Evolutionary conservation across 2,797 vertebrate genomes (phyloP).

Genomic region (Rhadinocentrus ornatus): DNA sequence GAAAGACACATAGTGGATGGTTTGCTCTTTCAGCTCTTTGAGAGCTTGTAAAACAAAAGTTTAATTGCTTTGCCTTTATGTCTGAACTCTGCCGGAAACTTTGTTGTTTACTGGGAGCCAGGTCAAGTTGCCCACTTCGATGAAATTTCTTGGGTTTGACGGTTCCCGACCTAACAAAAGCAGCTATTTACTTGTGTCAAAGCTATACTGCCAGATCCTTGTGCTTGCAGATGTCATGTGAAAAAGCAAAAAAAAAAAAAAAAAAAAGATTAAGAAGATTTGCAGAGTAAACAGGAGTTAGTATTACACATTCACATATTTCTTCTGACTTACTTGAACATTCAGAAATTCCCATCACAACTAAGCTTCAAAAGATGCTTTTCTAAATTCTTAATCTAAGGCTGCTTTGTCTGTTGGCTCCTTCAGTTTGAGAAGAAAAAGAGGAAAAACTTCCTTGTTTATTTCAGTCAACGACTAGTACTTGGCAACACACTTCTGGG

Average conservation of each 20-base stretch:
- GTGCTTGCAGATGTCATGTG: slow-evolving; percentile 5
- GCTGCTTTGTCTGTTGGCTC: slow-evolving; percentile 11
- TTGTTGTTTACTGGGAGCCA: slow-evolving; percentile 16
- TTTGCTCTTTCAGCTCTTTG: slow-evolving; percentile 50
- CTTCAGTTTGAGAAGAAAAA: slow-evolving; percentile 30
- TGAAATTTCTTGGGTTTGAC: slow-evolving; percentile 27
- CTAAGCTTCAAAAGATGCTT: slow-evolving; percentile 18
- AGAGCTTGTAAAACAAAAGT: slow-evolving; percentile 49
- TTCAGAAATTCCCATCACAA: slow-evolving; percentile 19
- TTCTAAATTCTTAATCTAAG: slow-evolving; percentile 34
- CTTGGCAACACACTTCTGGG: slow-evolving; percentile 47
- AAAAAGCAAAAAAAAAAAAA: background rate
- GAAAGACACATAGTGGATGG: slow-evolving; percentile 33
- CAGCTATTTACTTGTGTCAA: slow-evolving; percentile 14
- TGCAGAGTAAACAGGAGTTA: background rate
- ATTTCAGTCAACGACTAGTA: slow-evolving; percentile 56
- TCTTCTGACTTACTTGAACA: slow-evolving; percentile 25
- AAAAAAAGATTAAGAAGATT: too few relatives aligned
- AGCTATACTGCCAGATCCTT: slow-evolving; percentile 11
- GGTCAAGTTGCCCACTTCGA: slow-evolving; percentile 28
- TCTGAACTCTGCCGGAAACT: slow-evolving; percentile 35
- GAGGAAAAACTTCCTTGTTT: slow-evolving; percentile 43
- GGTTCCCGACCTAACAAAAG: slow-evolving; percentile 15
- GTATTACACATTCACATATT: too few relatives aligned
- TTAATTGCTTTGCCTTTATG: slow-evolving; percentile 23